phyloP scores from a whole-genome alignment of 2,888 invertebrate genomes.

The Drosophila buzzatii region DNA sequence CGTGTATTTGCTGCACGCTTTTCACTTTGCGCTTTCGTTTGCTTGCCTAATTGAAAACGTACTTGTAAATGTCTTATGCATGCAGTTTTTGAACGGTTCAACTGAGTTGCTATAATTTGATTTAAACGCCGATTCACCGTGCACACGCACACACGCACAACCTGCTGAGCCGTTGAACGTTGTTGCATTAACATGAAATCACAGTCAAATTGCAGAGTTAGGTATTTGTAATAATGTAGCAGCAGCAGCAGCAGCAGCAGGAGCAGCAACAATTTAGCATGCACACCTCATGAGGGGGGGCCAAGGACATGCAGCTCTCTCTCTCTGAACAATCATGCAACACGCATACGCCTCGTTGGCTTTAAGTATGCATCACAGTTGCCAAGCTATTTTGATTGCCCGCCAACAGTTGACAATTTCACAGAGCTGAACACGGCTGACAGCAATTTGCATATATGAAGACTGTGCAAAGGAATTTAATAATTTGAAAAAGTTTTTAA shows the following conservation, averaged over 20 bases:
- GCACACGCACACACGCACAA: slow-evolving; percentile 31
- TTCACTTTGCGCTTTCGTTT: slow-evolving; percentile 11
- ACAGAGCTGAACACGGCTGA: background rate
- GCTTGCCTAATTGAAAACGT: slow-evolving; percentile 34
- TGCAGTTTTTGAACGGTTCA: slow-evolving; percentile 38
- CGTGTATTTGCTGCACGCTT: slow-evolving; percentile 21
- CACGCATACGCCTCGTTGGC: slow-evolving; percentile 40
- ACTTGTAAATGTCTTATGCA: slow-evolving; percentile 62
- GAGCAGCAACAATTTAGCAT: slow-evolving; percentile 52
- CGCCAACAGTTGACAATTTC: slow-evolving; percentile 8
- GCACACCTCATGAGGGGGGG: background rate
- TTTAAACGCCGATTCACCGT: slow-evolving; percentile 59
- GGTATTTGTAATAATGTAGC: slow-evolving; percentile 63
- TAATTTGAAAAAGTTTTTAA: background rate
- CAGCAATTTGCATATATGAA: background rate
- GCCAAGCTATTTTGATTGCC: slow-evolving; percentile 27
- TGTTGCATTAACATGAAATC: slow-evolving; percentile 57
- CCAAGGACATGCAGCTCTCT: slow-evolving; percentile 13
- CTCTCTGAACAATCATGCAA: slow-evolving; percentile 52
- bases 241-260: slow-evolving; percentile 34
- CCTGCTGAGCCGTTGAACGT: slow-evolving; percentile 24
- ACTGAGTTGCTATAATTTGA: slow-evolving; percentile 61
- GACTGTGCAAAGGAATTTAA: background rate
- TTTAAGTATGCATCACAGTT: slow-evolving; percentile 46
- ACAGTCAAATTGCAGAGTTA: slow-evolving; percentile 42